Conservation (phyloP, 2,113 vertebrate species). For the Porphyrio hochstetteri region DNA sequence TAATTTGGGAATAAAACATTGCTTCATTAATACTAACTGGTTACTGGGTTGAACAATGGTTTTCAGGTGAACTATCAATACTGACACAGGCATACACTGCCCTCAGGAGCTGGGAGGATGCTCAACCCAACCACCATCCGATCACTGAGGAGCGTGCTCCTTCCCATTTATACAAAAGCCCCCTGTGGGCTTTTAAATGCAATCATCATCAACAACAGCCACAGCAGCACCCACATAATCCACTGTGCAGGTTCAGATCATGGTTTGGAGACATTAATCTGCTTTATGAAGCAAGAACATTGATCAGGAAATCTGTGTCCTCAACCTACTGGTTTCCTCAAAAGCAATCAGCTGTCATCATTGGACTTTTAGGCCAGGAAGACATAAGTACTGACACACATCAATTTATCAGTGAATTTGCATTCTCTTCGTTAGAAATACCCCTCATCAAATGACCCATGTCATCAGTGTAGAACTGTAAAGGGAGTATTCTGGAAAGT, state of each 20-base stretch:
- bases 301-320: not conserved
- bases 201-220: not conserved
- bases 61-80: not conserved
- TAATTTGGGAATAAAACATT: not conserved
- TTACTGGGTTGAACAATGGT: fast-evolving
- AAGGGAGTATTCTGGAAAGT: not conserved
- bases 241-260: fast-evolving
- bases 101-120: not conserved
- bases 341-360: not conserved
- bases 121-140: not conserved
- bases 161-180: not conserved
- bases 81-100: fast-evolving
- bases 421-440: not conserved
- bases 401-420: not conserved
- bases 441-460: fast-evolving
- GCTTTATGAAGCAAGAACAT: not conserved
- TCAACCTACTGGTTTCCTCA: not conserved
- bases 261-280: not conserved
- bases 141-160: not conserved
- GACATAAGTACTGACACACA: not conserved
- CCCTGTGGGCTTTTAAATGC: not conserved
- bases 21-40: not conserved
- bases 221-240: not conserved
- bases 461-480: fast-evolving
- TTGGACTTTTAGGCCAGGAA: not conserved